Percentiles rank a stretch among this genome's conserved stretches.
phyloP scores from a whole-genome alignment of 2,888 invertebrate genomes.

The Oscheius sp. region DNA sequence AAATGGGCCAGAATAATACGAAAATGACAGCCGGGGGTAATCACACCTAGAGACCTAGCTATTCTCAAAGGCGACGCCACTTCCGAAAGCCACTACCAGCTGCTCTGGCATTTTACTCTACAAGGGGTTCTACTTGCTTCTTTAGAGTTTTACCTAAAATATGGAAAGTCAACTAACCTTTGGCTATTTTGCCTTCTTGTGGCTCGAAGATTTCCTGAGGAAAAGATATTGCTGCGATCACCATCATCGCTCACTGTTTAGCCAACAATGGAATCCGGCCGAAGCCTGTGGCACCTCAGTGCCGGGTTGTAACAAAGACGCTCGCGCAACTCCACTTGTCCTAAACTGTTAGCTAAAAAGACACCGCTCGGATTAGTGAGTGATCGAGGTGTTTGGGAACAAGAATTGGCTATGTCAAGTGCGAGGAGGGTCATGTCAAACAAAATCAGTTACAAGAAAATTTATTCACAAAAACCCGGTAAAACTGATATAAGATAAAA shows the following conservation, averaged over 20 bases:
- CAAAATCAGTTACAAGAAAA: conserved; percentile 4
- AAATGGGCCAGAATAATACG: conserved; percentile 30
- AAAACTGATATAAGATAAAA: not conserved
- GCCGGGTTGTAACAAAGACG: conserved; percentile 13
- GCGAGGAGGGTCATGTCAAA: not conserved
- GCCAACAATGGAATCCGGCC: not conserved
- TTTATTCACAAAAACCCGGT: not conserved
- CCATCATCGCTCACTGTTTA: conserved; percentile 5
- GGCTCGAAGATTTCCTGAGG: not conserved
- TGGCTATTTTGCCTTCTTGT: too few relatives aligned
- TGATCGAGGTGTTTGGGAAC: conserved; percentile 19
- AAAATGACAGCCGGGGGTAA: conserved; percentile 19
- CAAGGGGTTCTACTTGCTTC: too few relatives aligned
- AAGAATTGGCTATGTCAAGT: not conserved
- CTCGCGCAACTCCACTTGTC: conserved; percentile 23
- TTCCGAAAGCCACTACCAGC: conserved; percentile 26
- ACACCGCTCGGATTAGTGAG: conserved; percentile 19
- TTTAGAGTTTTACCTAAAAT: too few relatives aligned
- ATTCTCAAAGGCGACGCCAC: conserved; percentile 24
- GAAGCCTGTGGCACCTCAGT: not conserved
- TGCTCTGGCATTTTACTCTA: too few relatives aligned
- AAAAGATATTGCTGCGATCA: not conserved
- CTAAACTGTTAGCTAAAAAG: conserved; percentile 19
- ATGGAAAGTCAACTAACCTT: too few relatives aligned
- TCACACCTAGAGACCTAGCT: too few relatives aligned